Evolutionary conservation across 2,113 vertebrate species (phyloP).

Genomic region (Silurus meridionalis): DNA sequence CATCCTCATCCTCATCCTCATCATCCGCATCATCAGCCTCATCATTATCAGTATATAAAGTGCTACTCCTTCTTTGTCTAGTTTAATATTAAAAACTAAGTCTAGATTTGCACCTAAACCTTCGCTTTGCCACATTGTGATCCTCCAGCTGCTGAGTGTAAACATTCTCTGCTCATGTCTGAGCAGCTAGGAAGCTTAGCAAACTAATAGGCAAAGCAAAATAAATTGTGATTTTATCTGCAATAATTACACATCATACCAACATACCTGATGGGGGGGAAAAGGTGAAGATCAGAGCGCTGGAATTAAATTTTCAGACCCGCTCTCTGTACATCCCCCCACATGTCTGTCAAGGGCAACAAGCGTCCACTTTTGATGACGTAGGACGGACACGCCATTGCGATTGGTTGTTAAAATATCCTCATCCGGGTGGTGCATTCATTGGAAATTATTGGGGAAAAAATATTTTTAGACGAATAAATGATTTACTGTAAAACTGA

Average conservation of each 20-base stretch:
- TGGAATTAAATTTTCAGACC: neutral
- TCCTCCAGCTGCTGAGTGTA: neutral
- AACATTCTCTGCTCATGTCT: neutral
- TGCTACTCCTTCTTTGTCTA: neutral
- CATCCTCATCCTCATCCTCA: neutral
- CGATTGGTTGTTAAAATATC: constrained; percentile 14
- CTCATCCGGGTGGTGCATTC: neutral
- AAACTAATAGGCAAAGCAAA: neutral
- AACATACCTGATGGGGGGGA: constrained; percentile 10
- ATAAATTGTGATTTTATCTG: neutral
- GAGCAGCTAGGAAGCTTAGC: neutral
- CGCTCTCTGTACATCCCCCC: neutral
- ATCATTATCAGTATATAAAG: neutral
- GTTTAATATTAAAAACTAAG: neutral
- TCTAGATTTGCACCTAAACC: neutral
- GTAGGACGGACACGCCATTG: neutral
- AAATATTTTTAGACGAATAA: neutral
- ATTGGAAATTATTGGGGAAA: neutral
- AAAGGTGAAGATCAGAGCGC: neutral
- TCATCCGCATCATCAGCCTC: too few species aligned
- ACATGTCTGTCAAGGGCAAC: constrained; percentile 33
- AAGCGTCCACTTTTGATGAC: constrained; percentile 14
- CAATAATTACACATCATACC: neutral
- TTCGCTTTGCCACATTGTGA: neutral
- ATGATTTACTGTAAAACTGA: neutral